A percentile compares a stretch with the other conserved stretches of the same genome.
Evolutionary conservation across 2,797 vertebrate genomes (phyloP).

Genomic region (Phrynocephalus guinanensis): DNA sequence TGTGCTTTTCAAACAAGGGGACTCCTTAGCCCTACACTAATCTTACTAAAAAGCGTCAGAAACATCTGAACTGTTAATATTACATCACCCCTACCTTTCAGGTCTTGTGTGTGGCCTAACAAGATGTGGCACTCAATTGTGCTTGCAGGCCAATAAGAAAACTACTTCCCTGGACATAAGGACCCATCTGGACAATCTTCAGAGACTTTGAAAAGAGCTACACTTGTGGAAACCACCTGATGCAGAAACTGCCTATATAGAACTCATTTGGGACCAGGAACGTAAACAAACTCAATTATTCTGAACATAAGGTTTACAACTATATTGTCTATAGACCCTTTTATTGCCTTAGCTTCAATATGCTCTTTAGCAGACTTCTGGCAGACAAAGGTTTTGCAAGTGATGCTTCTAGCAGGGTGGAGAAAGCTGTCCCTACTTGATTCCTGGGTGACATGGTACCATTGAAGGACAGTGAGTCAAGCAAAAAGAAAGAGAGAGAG

Average conservation of each 20-base stretch:
- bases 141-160: not conserved
- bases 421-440: not conserved
- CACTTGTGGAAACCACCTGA: constrained; percentile 28
- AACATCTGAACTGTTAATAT: not conserved
- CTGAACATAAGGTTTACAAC: not conserved
- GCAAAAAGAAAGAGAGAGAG: not conserved
- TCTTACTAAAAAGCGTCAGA: constrained; percentile 31
- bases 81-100: constrained; percentile 56
- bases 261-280: not conserved
- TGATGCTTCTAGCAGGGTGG: not conserved
- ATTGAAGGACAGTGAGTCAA: not conserved
- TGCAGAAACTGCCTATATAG: not conserved
- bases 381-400: not conserved
- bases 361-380: not conserved
- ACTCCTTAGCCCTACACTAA: constrained; percentile 20
- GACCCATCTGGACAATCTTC: not conserved
- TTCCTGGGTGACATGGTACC: not conserved
- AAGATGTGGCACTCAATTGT: constrained; percentile 38
- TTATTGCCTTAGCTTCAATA: not conserved
- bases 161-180: not conserved
- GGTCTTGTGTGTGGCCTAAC: constrained; percentile 57
- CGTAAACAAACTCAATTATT: not conserved
- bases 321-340: not conserved
- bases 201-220: constrained; percentile 42
- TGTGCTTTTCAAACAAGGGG: constrained; percentile 32